Conservation (phyloP, 2,888 invertebrate species). For the Caenorhabditis sp. region DNA sequence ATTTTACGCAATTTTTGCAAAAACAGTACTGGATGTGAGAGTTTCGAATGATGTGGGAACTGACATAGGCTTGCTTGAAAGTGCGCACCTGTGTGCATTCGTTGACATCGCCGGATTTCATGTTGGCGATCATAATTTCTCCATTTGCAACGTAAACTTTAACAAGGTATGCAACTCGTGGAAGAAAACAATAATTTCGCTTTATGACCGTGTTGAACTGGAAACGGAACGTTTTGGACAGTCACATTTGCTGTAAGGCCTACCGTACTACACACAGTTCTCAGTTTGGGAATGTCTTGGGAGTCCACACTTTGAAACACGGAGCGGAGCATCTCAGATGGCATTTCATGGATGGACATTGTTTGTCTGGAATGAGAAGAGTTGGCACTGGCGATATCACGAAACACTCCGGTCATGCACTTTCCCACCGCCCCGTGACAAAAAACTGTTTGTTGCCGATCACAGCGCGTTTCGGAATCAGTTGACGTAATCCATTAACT, state of each 20-base stretch:
- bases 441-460: conserved; percentile 7
- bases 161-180: conserved; percentile 46
- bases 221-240: neutral
- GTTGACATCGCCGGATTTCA: conserved; percentile 43
- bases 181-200: conserved; percentile 41
- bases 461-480: neutral
- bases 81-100: conserved; percentile 57
- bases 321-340: conserved; percentile 35
- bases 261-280: conserved; percentile 41
- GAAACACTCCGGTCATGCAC: conserved; percentile 13
- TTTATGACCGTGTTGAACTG: conserved; percentile 54
- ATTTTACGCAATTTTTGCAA: neutral
- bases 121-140: conserved; percentile 28
- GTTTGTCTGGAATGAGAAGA: conserved; percentile 23
- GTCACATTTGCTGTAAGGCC: neutral
- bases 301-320: conserved; percentile 31
- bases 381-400: neutral
- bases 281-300: conserved; percentile 42
- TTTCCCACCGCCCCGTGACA: conserved; percentile 21
- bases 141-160: conserved; percentile 37
- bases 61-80: conserved; percentile 55
- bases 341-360: conserved; percentile 47
- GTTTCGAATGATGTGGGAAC: conserved; percentile 1
- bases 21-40: neutral
- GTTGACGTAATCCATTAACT: neutral